phyloP scores from a whole-genome alignment of 2,113 vertebrate genomes.

The Phalacrocorax aristotelis region DNA sequence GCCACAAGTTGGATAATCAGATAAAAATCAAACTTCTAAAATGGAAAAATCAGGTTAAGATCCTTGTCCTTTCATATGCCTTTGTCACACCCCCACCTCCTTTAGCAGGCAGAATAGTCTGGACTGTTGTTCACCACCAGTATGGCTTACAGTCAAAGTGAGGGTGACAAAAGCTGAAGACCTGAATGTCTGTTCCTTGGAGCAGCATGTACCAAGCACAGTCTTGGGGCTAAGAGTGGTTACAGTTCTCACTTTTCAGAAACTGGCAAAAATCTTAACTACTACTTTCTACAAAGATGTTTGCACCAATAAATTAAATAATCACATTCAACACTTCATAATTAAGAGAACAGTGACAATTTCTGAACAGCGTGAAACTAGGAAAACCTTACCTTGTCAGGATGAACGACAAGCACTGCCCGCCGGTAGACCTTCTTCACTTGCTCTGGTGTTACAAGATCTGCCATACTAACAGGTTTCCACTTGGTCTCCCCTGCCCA shows the following conservation, averaged over 20 bases:
- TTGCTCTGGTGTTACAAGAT: conserved; percentile 96
- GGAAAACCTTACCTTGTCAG: conserved; percentile 88
- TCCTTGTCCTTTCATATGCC: neutral
- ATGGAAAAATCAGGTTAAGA: neutral
- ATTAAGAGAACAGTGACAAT: neutral
- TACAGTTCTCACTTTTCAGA: neutral
- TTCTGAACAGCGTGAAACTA: fast-evolving
- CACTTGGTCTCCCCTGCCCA: conserved; percentile 98
- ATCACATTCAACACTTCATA: fast-evolving
- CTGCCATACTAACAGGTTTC: conserved; percentile 96
- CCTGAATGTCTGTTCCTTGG: neutral
- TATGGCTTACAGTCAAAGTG: neutral
- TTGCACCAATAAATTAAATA: neutral
- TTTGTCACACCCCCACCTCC: neutral
- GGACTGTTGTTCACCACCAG: neutral
- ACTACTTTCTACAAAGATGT: neutral
- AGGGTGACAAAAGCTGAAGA: neutral
- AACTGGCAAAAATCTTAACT: neutral
- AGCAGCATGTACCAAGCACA: neutral
- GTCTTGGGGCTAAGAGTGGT: neutral
- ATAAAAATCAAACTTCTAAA: neutral
- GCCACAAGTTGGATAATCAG: neutral
- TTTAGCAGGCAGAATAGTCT: neutral
- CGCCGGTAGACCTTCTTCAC: conserved; percentile 96
- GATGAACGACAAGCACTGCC: conserved; percentile 96